Base-by-base conservation (phyloP, 1,140 invertebrate genomes). In the Octopus sinensis region DNA sequence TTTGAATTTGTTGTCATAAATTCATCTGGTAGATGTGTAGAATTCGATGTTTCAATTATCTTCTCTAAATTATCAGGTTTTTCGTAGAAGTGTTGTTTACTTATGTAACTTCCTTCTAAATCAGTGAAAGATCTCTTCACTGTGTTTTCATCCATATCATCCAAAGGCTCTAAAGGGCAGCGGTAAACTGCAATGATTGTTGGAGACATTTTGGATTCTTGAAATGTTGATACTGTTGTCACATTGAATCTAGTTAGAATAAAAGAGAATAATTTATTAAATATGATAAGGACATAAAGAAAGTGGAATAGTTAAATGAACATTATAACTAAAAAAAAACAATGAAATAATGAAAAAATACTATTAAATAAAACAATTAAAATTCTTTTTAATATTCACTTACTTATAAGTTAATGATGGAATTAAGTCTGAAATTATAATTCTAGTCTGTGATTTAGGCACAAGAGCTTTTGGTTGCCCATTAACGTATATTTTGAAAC, bases 401-500 rank as follows among this genome's bases (percentile, higher is more conserved):
- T 79, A 54, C 53, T 12, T 54, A 56, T 79, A 56, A 13, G 78
- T 68, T 30, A 51, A 56, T 17, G 53, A 7, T 9, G 53, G 53
- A 43, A 54, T 17, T 54, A 79, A 17, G 13, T 56, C n/a, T 54
- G 23, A 79, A 17, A 54, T 23, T 17, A 56, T 53, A n/a, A 56
- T 53, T 12, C 54, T 13, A 12, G 78, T 52, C 43, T 77, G 23
- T 6, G 17, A 17, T 52, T n/a, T 51, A 43, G 76, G 52, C 5
- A 77, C 30, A 51, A 77, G 43, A 52, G 43, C 76, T 43, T 13
- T 77, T 9, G 76, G 76, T 23, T 77, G 76, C 13, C 52, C 76
- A 77, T 77, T 77, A 5, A 77, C 4, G 17, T 77, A 77, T 77
- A 77, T 77, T 51, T 77, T 77, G 17, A 43, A 77, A 77, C 76